Evolutionary conservation across 2,797 vertebrate genomes (phyloP).

Genomic region (Thalassophryne amazonica): DNA sequence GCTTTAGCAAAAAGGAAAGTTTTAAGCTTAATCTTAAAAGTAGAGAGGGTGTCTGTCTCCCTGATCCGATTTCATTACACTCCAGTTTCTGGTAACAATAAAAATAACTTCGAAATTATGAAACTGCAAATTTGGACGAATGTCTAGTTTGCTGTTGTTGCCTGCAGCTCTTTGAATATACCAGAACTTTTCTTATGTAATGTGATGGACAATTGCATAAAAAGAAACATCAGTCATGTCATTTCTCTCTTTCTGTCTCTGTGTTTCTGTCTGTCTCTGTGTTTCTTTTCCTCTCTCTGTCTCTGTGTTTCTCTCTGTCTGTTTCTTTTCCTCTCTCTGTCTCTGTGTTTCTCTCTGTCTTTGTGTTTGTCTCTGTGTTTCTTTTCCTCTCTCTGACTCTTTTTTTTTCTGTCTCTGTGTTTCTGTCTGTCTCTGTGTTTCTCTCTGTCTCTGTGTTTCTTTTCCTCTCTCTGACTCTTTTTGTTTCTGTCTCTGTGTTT

Average conservation of each 20-base stretch:
- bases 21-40: no score
- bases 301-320: no score
- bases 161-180: not conserved
- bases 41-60: no score
- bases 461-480: not conserved
- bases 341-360: not conserved
- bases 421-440: not conserved
- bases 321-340: not conserved
- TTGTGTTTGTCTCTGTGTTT: not conserved
- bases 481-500: constrained; percentile 2
- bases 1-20: no score
- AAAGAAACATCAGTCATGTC: not conserved
- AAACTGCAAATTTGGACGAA: no score
- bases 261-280: not conserved
- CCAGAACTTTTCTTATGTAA: not conserved
- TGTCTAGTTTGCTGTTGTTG: not conserved
- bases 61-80: not conserved
- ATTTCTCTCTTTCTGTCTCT: not conserved
- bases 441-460: not conserved
- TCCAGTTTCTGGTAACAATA: no score
- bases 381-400: no score
- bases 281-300: not conserved
- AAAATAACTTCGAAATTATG: no score
- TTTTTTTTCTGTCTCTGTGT: not conserved
- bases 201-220: not conserved